Base-by-base conservation (phyloP, 2,888 invertebrate species). In the Lasius fuliginosus region DNA sequence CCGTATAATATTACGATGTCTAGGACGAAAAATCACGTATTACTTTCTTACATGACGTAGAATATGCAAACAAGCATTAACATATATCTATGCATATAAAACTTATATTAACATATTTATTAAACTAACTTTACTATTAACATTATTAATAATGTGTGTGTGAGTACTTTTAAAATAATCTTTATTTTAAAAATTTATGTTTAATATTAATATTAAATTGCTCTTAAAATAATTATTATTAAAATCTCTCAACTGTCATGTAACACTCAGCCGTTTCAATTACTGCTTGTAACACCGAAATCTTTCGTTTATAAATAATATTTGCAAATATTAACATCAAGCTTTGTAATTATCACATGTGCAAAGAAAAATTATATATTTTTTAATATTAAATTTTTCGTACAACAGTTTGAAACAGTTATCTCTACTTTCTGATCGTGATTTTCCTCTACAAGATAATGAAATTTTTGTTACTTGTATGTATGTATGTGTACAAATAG, bases 391-490 rank as follows among this genome's bases (percentile, higher is more conserved):
- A 53, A 56, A 42, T 30, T 30, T 40, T 40, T 68, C 23, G 18
- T 33, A 73, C 23, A 33, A 33, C 12, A 46, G 15, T 56, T 36
- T 1, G 15, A 42, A 30, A 68, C 12, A 58, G 1, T 15, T 27
- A 23, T 23, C 53, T 49, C 27, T 36, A 2, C 12, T 49, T 69
- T 33, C 36, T 36, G 36, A 53, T 36, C 8, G 15, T 27, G 30
- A 49, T 56, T 4, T n/a, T 3, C 23, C 36, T 36, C 1, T 9
- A 15, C 33, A 8, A 15, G n/a, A 27, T 81, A 62, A 81, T 81
- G 36, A 46, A 73, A 81, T 74, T 60, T 81, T 81, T 74, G 49
- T 18, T 33, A 69, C 15, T 79, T 65, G 42, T 64, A 15, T 33
- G 33, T 3, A 18, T 36, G 27, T 40, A 23, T 27, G 64, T 53